Evolutionary conservation across 2,888 invertebrate species (phyloP), one percentile per base, ranked within the genome.

Genomic region (Notodromas monacha): DNA sequence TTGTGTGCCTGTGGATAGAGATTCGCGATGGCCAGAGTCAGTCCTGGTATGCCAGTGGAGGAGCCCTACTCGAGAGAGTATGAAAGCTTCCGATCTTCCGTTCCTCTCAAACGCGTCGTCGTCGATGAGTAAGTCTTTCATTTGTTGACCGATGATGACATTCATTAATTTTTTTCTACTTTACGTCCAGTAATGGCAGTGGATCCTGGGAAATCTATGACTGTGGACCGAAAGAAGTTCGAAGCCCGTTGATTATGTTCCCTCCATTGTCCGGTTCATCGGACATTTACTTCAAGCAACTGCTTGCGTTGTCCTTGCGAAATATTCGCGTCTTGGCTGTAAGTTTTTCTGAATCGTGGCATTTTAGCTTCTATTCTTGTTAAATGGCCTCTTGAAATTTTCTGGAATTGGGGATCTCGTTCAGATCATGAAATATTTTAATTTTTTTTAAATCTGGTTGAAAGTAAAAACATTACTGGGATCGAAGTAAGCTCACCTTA

Each of bases 261-360:
- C 76, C 77, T 5, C 74, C 79, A 13, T 74, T 73, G 3, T 73
- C 74, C 38, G 77, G 79, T 3, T 70, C 73, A 8, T 73, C 77
- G 5, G 79, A 79, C 51, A 60, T 76, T 30, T 79, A 66, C 52
- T 81, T 65, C 46, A 64, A 64, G 43, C 79, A 79, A 54, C 60
- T 77, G 14, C 54, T 77, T 42, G 61, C 68, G 2, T 52, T 81
- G 10, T 62, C 72, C 11, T 63, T 68, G 0, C 60, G 68, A 43
- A 77, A 77, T 29, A 65, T 69, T 38, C 54, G 79, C 36, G 68
- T 77, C 3, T 73, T 81, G 42, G 58, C 73, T 12, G 63, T 63
- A 43, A 52, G 57, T 43, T 15, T 14, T 15, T 27, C 4, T 31
- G 2, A 11, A 30, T 6, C 12, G 5, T 14, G 12, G 31, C 35